phyloP scores from a whole-genome alignment of 2,797 vertebrate species.

The Tapera naevia region DNA sequence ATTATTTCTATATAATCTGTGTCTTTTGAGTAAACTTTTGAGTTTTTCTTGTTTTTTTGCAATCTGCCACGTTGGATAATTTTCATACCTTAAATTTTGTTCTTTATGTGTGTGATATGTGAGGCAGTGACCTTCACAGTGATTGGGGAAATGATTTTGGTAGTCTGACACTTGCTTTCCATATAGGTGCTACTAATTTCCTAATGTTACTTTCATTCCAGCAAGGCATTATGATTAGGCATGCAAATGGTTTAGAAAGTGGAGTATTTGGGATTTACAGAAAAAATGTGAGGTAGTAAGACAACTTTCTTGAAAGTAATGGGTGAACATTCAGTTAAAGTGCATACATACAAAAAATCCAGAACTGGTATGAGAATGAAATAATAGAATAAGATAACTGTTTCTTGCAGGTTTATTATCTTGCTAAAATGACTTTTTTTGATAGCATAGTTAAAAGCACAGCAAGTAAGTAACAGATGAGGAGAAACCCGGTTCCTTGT shows the following conservation, averaged over 20 bases:
- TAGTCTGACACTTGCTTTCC: not conserved
- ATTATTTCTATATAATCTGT: not conserved
- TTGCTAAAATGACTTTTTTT: constrained; percentile 35
- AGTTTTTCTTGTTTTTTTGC: not conserved
- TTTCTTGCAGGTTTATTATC: constrained; percentile 9
- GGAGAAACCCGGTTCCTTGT: constrained; percentile 9
- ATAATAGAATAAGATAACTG: constrained; percentile 11
- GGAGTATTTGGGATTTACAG: constrained; percentile 10
- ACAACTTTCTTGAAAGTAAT: constrained; percentile 43
- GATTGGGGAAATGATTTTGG: not conserved
- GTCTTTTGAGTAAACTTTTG: not conserved
- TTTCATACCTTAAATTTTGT: not conserved
- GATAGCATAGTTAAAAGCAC: not conserved
- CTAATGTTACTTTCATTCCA: not conserved
- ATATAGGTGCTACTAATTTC: not conserved
- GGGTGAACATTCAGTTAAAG: constrained; percentile 8
- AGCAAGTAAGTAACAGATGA: not conserved
- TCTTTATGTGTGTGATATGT: not conserved
- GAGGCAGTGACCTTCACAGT: not conserved
- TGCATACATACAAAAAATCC: not conserved
- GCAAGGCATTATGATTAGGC: not conserved
- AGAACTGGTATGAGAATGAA: not conserved
- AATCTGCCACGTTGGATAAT: not conserved
- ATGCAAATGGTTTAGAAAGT: not conserved
- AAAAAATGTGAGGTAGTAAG: not conserved